Conservation (phyloP, 2,113 vertebrate species). For the Pterocles orientalis region DNA sequence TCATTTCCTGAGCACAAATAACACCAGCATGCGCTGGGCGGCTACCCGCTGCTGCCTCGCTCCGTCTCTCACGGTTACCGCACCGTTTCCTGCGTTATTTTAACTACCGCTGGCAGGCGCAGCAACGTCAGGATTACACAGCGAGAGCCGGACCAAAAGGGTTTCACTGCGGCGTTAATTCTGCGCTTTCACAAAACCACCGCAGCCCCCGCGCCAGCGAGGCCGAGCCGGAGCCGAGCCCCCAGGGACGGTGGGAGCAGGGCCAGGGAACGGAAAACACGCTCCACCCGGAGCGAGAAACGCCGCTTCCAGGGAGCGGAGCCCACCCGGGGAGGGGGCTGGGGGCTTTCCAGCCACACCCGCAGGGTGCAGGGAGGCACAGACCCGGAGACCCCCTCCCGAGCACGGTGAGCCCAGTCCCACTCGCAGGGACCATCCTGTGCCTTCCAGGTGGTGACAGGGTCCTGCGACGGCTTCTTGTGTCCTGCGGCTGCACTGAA, state of each 20-base stretch:
- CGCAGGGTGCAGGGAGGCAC: too few relatives aligned
- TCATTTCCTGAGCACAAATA: background rate
- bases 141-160: background rate
- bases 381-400: too few relatives aligned
- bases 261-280: too few relatives aligned
- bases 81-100: accelerated
- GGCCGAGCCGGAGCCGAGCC: too few relatives aligned
- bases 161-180: background rate
- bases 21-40: too few relatives aligned
- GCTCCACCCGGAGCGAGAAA: background rate
- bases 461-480: background rate
- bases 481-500: too few relatives aligned
- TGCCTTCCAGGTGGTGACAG: background rate
- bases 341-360: too few relatives aligned
- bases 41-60: too few relatives aligned
- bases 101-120: too few relatives aligned
- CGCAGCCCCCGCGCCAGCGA: too few relatives aligned
- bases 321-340: too few relatives aligned
- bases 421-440: background rate
- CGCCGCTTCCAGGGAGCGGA: background rate
- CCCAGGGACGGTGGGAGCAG: too few relatives aligned
- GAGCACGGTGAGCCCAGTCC: background rate
- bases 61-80: accelerated
- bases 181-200: background rate
- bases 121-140: background rate